phyloP scores from a whole-genome alignment of 2,797 vertebrate genomes.

The Trematomus bernacchii region DNA sequence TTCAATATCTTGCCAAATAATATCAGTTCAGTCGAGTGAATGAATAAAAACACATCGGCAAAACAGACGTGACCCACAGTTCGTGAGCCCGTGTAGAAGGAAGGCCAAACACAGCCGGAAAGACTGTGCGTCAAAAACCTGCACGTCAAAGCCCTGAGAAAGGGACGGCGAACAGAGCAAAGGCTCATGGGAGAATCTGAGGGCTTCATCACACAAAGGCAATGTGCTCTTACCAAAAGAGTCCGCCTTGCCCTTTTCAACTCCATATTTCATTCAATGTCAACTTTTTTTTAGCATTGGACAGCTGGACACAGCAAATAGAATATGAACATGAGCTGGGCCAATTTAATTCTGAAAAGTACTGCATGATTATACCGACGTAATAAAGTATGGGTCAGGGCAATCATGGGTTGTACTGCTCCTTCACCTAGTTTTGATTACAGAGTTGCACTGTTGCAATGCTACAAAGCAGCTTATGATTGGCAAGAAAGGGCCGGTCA shows the following conservation, averaged over 20 bases:
- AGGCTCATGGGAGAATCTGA: conserved; percentile 19
- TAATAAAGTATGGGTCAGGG: neutral
- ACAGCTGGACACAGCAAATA: neutral
- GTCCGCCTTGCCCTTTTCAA: neutral
- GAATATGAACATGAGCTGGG: neutral
- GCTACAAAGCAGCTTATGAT: conserved; percentile 17
- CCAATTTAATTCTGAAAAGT: neutral
- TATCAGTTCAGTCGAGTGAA: neutral
- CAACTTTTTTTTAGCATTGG: neutral
- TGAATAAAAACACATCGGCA: neutral
- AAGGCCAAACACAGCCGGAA: conserved; percentile 5
- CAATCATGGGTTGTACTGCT: neutral
- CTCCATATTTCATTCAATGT: neutral
- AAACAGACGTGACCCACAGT: neutral
- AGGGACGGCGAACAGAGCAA: neutral
- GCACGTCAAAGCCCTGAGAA: neutral
- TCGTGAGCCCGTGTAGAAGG: neutral
- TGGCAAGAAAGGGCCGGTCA: neutral
- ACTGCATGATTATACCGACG: neutral
- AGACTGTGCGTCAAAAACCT: conserved; percentile 25
- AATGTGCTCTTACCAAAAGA: conserved; percentile 15
- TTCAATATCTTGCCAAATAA: neutral
- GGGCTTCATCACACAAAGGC: neutral
- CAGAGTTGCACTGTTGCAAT: neutral
- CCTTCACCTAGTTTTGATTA: conserved; percentile 2